A percentile compares a stretch with the other conserved stretches of the same genome.
These are phyloP conservation scores for Nipponia nippon DNA, from an alignment of 2,113 vertebrate genomes.

Conservation along the genomic window DNA sequence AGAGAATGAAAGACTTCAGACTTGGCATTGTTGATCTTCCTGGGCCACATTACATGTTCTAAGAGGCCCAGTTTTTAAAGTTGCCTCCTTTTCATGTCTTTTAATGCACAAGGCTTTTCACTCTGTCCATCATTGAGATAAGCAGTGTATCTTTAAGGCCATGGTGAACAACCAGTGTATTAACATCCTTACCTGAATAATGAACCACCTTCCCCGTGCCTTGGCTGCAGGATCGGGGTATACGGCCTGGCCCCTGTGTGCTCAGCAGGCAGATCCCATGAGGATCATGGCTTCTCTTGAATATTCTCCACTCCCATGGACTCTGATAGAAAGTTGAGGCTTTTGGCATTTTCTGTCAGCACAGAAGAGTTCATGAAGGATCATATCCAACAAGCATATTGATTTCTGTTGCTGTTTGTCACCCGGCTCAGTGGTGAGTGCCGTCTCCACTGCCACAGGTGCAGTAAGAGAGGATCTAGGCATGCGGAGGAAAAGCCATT, in stretches of 20 bases:
- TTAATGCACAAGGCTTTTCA: not conserved
- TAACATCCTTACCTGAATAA: not conserved
- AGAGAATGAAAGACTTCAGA: not conserved
- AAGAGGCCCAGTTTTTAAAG: not conserved
- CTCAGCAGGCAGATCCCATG: not conserved
- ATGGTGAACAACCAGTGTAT: not conserved
- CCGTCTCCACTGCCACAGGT: not conserved
- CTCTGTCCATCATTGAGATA: not conserved
- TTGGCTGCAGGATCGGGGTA: not conserved
- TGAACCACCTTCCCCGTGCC: not conserved
- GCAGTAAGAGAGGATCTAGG: not conserved
- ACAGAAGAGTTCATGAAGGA: not conserved
- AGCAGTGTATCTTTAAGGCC: not conserved
- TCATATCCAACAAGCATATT: accelerated
- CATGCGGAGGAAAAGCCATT: not conserved
- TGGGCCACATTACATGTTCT: not conserved
- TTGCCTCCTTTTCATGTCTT: not conserved
- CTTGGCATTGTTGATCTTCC: not conserved
- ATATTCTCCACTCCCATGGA: accelerated
- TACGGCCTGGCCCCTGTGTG: not conserved
- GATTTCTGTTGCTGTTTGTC: not conserved
- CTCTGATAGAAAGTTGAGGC: not conserved
- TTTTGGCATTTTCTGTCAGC: not conserved
- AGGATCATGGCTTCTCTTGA: not conserved
- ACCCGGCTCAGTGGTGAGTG: not conserved